These are phyloP conservation scores for Platycheirus rosarum DNA, from an alignment of 2,888 invertebrate species.

Conservation along the genomic window DNA sequence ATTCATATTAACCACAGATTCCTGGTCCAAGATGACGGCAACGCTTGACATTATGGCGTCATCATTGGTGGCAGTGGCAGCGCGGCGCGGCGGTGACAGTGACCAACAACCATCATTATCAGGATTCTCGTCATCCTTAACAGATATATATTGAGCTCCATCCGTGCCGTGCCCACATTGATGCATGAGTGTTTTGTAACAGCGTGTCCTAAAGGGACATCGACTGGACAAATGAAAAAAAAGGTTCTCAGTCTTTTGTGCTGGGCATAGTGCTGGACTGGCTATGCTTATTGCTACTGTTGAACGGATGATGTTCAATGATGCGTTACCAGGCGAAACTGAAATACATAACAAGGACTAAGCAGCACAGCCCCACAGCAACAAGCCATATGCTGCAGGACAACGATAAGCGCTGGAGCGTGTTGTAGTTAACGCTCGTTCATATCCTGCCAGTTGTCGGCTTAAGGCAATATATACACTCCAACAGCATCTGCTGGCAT, in stretches of 20 bases:
- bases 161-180: conserved; percentile 39
- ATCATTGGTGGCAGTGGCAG: conserved; percentile 15
- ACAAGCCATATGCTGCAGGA: conserved; percentile 56
- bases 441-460: conserved; percentile 65
- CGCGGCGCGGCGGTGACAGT: conserved; percentile 7
- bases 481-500: conserved; percentile 24
- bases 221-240: not conserved
- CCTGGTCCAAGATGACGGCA: conserved; percentile 47
- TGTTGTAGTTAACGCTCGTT: conserved; percentile 71
- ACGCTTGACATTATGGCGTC: conserved; percentile 30
- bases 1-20: conserved; percentile 58
- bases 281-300: conserved; percentile 38
- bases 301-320: conserved; percentile 62
- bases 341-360: conserved; percentile 46
- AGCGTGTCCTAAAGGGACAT: conserved; percentile 32
- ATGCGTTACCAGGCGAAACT: conserved; percentile 67
- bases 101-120: conserved; percentile 53
- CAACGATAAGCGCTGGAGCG: conserved; percentile 68
- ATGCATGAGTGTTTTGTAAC: conserved; percentile 51
- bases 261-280: conserved; percentile 2
- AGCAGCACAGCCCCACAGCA: conserved; percentile 26
- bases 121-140: conserved; percentile 38
- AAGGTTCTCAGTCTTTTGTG: not conserved
- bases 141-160: conserved; percentile 44
- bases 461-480: conserved; percentile 55